Evolutionary conservation across 1,140 invertebrate genomes (phyloP).

Genomic region (Nilaparvata lugens): DNA sequence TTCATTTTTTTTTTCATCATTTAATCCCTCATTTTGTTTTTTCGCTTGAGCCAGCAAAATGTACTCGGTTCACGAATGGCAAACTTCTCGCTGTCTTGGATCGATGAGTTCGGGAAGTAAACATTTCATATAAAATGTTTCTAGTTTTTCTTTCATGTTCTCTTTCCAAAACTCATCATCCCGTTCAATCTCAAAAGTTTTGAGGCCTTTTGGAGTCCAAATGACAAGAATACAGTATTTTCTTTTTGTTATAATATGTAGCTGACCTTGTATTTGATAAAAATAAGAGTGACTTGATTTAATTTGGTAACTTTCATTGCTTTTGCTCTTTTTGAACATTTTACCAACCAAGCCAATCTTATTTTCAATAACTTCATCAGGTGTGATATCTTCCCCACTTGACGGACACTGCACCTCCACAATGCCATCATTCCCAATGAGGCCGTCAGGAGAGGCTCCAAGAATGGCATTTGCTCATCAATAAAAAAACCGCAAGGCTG

Average conservation of each 20-base stretch:
- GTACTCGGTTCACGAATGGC: too few relatives aligned
- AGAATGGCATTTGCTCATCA: too few relatives aligned
- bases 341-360: conserved; percentile 12
- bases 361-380: conserved; percentile 20
- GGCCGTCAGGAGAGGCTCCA: too few relatives aligned
- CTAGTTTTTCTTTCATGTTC: too few relatives aligned
- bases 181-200: conserved; percentile 14
- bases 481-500: too few relatives aligned
- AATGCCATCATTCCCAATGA: conserved; percentile 18
- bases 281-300: conserved; percentile 32
- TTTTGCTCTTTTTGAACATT: conserved; percentile 13
- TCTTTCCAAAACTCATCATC: too few relatives aligned
- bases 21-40: too few relatives aligned
- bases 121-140: too few relatives aligned
- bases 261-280: conserved; percentile 35
- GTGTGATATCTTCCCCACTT: conserved; percentile 19
- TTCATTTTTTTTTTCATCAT: too few relatives aligned
- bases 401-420: conserved; percentile 34
- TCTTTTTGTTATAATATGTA: conserved; percentile 30
- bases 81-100: too few relatives aligned
- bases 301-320: conserved; percentile 20
- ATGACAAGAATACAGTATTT: conserved; percentile 34
- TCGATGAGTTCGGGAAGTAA: too few relatives aligned
- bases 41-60: too few relatives aligned
- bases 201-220: conserved; percentile 28